These are phyloP conservation scores for Panopea generosa DNA, from an alignment of 2,888 invertebrate species.

Conservation along the genomic window DNA sequence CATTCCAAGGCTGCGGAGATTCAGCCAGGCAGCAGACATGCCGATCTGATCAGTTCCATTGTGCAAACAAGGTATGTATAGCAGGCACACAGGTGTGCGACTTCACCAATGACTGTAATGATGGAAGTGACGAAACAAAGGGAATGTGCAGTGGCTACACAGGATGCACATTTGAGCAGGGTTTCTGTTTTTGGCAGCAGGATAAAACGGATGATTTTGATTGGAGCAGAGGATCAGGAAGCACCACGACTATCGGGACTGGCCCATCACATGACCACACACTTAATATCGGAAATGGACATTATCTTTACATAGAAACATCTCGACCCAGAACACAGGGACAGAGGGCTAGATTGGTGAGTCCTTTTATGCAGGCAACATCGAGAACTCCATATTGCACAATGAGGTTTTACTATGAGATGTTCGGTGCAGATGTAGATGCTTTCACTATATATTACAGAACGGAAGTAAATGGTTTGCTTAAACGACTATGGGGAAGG, in stretches of 20 bases:
- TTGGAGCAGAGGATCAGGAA: constrained; percentile 78
- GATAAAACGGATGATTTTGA: constrained; percentile 80
- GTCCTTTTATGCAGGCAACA: constrained; percentile 66
- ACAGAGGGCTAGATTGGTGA: constrained; percentile 81
- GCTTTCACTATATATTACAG: constrained; percentile 77
- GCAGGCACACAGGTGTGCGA: constrained; percentile 72
- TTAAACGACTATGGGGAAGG: constrained; percentile 60
- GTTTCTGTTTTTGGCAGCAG: constrained; percentile 77
- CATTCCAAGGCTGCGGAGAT: constrained; percentile 73
- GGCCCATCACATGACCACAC: constrained; percentile 83
- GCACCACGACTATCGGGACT: constrained; percentile 72
- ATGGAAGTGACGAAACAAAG: constrained; percentile 77
- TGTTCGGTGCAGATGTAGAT: constrained; percentile 79
- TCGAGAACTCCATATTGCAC: constrained; percentile 63
- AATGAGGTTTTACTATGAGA: constrained; percentile 79
- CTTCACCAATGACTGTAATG: constrained; percentile 82
- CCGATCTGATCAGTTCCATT: constrained; percentile 66
- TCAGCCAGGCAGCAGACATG: constrained; percentile 67
- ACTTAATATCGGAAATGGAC: constrained; percentile 72
- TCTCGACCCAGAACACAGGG: constrained; percentile 70
- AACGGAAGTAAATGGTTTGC: constrained; percentile 70
- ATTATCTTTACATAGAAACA: constrained; percentile 78
- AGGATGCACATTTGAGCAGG: constrained; percentile 77
- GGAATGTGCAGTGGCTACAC: constrained; percentile 59
- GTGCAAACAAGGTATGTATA: constrained; percentile 71